Base-by-base conservation (phyloP, 2,888 invertebrate species). In the Odontothrips loti region DNA sequence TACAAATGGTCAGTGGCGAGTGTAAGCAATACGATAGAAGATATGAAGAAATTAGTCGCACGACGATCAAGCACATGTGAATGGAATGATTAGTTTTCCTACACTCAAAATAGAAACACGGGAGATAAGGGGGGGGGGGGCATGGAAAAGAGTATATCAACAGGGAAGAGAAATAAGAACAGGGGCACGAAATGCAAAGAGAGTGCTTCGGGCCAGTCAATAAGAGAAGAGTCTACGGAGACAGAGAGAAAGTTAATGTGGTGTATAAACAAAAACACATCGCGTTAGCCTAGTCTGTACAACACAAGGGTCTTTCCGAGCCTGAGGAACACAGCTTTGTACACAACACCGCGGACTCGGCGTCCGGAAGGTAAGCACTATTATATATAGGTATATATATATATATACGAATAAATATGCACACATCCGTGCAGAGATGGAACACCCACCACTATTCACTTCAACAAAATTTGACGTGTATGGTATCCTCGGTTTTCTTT, bases 281-380 rank as follows among this genome's bases (percentile, higher is more conserved):
- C 68, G 68, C 68, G 68, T 75, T 75, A 75, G 68, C 68, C 68
- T 27, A 23, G 23, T 27, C 68, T 75, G 68, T 75, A 75, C 68
- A 68, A 51, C 51, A n/a, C 4, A 17, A 58, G n/a, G 58, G 68
- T 0, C 23, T 75, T 75, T 75, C 34, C 27, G 68, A 27, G 68
- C 12, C 68, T 9, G 27, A 9, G 23, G 68, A 9, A 11, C 58
- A 58, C 58, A 58, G 68, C 68, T 75, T 75, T 75, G 68, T 75
- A 75, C 68, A 75, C 27, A 23, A 75, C 68, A 23, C 23, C 58
- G 58, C 20, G 20, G 58, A 15, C 34, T 6, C 58, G 0, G 11
- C 58, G 58, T n/a, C 8, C 58, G 58, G 17, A 20, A 58, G 17
- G 58, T 58, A 58, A 20, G n/a, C 58, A 58, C 58, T 10, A 15